These are phyloP conservation scores for Bombus sylvicola DNA, from an alignment of 1,140 invertebrate genomes.

Conservation along the genomic window DNA sequence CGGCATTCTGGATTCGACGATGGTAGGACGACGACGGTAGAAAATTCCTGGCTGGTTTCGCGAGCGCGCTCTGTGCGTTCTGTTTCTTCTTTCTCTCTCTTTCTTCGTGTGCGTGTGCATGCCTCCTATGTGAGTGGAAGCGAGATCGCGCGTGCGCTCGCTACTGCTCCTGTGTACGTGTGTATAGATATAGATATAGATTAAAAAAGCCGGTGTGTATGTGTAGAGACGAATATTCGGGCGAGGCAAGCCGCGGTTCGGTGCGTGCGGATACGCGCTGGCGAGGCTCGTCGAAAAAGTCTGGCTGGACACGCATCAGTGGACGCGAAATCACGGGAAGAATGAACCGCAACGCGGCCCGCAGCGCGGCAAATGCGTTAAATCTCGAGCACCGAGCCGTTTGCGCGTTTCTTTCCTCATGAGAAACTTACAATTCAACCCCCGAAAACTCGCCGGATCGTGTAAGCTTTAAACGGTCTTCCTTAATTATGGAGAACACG, in stretches of 20 bases:
- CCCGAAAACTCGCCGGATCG: not conserved
- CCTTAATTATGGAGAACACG: conserved; percentile 42
- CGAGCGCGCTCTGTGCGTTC: conserved; percentile 21
- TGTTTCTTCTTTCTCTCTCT: too few species aligned
- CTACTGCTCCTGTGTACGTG: too few species aligned
- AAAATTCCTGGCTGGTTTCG: conserved; percentile 51
- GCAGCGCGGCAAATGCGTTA: conserved; percentile 38
- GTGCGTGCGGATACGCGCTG: conserved; percentile 48
- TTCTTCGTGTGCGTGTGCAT: not conserved
- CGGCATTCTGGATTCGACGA: conserved; percentile 48
- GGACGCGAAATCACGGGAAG: conserved; percentile 61
- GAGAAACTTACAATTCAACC: conserved; percentile 4
- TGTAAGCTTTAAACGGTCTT: conserved; percentile 23
- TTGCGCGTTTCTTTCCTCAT: conserved; percentile 28
- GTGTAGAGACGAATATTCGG: conserved; percentile 40
- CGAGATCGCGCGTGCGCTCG: not conserved
- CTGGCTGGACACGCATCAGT: conserved; percentile 61
- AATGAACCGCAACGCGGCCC: conserved; percentile 42
- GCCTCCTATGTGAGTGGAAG: not conserved
- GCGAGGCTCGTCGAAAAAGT: conserved; percentile 51
- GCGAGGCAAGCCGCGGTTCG: conserved; percentile 45
- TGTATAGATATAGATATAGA: not conserved
- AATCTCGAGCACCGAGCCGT: conserved; percentile 53
- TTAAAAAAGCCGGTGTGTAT: not conserved
- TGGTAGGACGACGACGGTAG: conserved; percentile 50